These are phyloP conservation scores for Tauraco erythrolophus DNA, from an alignment of 2,113 vertebrate species.

Conservation along the genomic window DNA sequence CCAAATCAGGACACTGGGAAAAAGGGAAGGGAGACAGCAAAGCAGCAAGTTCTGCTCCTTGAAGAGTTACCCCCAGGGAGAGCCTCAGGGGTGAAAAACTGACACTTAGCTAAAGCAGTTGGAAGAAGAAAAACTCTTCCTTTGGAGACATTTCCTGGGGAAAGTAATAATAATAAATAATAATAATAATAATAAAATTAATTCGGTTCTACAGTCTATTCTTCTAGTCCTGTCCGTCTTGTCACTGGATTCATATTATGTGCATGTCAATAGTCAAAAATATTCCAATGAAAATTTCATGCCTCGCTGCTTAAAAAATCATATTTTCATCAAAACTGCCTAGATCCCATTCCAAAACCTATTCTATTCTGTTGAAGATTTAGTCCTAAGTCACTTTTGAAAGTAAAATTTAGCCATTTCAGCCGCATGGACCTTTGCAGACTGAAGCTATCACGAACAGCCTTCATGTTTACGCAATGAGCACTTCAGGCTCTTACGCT, in stretches of 20 bases:
- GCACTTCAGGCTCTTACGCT: background rate
- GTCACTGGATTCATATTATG: background rate
- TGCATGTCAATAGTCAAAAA: background rate
- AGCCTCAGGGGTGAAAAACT: background rate
- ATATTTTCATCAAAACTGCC: background rate
- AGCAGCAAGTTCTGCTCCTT: background rate
- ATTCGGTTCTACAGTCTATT: background rate
- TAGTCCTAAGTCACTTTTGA: background rate
- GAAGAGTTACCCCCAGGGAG: background rate
- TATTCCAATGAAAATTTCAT: background rate
- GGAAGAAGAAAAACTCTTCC: background rate
- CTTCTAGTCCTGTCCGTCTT: background rate
- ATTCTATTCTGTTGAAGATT: background rate
- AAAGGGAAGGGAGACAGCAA: background rate
- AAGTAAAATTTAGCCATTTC: background rate
- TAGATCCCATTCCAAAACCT: background rate
- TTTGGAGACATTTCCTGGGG: background rate
- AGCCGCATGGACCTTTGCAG: background rate
- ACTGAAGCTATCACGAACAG: background rate
- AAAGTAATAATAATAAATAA: no score
- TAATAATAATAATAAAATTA: no score
- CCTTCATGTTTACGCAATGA: background rate
- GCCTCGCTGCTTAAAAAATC: background rate
- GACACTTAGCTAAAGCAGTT: background rate
- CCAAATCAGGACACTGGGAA: no score